Evolutionary conservation across 2,888 invertebrate species (phyloP), one percentile per base, ranked within the genome.

Genomic region (Trachelus iudaicus): DNA sequence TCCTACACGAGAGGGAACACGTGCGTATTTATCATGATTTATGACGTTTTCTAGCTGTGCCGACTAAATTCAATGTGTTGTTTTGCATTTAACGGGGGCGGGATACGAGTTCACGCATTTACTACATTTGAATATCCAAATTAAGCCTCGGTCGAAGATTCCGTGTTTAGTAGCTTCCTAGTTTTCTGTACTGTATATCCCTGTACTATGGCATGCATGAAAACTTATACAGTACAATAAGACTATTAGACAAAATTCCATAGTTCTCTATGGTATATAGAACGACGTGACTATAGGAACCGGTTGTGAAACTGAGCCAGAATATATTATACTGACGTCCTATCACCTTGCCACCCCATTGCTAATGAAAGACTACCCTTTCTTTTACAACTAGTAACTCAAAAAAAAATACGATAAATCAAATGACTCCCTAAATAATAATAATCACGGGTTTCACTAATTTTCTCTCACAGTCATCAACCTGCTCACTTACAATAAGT

Each of bases 11-110:
- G 88, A 89, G 89, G 87, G 86, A 86, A 87, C 91, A 91, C 91
- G 91, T 91, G 91, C 89, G 86, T 89, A 84, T 90, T 90, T 90
- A 89, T 88, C 86, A 88, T 91, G 91, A 91, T 91, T 91, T 91
- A 91, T 91, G 84, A 87, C 85, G 82, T 87, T 88, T 76, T 83
- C 79, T 84, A 73, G 37, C 69, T 35, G 31, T 35, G 56, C 75
- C 75, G 34, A 30, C 76, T 82, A 79, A 82, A 82, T 83, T 80
- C 80, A 73, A 37, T 75, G 77, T 85, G 83, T 88, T 89, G 87
- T 87, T 90, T 90, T 89, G 87, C 89, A 90, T 90, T 89, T 86
- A 87, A 86, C 86, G 89, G 86, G 89, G 90, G 90, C 88, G 89
- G 82, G 79, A 84, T 56, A 69, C 79, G 71, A 34, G 34, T 76